Evolutionary conservation across 2,797 vertebrate species (phyloP), one percentile per base, ranked within the genome.

Genomic region (Eulemur mongoz): DNA sequence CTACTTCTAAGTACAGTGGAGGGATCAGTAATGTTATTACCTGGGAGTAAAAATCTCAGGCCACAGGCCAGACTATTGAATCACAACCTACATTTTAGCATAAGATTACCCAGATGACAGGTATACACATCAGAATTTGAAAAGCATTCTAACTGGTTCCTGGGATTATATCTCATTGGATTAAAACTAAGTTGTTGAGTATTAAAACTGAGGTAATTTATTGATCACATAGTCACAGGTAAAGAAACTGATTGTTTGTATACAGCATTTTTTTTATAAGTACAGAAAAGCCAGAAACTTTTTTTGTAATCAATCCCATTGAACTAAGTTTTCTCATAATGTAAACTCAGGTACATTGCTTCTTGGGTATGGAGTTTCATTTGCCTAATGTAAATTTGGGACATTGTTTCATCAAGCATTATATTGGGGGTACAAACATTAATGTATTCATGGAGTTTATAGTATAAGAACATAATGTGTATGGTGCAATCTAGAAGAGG

Each of bases 161-260:
- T 61, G 23, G 25, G 38, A 82, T 92, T 82, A 30, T 20, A 67
- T 96, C 43, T 94, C 43, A 12, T 32, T 90, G 57, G 54, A 54
- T 67, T 85, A 89, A 94, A 95, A 69, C 63, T 54, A 87, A 92
- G 17, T 65, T 93, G 1, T 48, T 54, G 65, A 45, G 38, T 88
- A 5, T 92, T 89, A 89, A 90, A 87, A 38, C 59, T 65, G 40
- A 87, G n/a, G 76, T 84, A 89, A 54, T 93, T 95, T 90, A 65
- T 81, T 79, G 52, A 90, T 94, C 25, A 61, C 12, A 30, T 75
- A 93, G 32, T 83, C 48, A 94, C 13, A 35, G 32, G 54, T 93
- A 85, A 84, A 88, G 78, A 72, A 91, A 89, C 48, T 50, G 59
- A 86, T 78, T 93, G 83, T 96, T 93, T 86, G 7, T 50, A 65